Evolutionary conservation across 2,888 invertebrate species (phyloP), one percentile per base, ranked within the genome.

Genomic region (Agrochola circellaris): DNA sequence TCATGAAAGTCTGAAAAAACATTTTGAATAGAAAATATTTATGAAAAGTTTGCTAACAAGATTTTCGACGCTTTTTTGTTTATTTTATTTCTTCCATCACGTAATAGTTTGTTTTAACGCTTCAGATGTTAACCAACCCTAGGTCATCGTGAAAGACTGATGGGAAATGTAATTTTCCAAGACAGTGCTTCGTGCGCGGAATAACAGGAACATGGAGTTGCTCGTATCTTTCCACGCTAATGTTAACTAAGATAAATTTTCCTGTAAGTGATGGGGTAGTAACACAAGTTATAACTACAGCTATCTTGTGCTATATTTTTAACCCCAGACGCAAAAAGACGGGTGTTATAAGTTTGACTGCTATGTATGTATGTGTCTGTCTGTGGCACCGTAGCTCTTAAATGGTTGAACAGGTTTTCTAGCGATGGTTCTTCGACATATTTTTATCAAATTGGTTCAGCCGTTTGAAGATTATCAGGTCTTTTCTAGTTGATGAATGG

Each of bases 91-190:
- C 11, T 54, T 58, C n/a, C 23, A 34, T 48, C 54, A 58, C 48
- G 42, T 60, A 42, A 82, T 61, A 56, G 64, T 73, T 73, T 65
- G 26, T 64, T 65, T 69, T 26, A 68, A 54, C 66, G 69, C 58
- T 51, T 77, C 30, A 17, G 23, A 69, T 38, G 65, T 45, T 66
- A 34, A 26, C 61, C 26, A 67, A 61, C 51, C 7, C 23, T 13
- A n/a, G 20, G 38, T n/a, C 71, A 71, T n/a, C n/a, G n/a, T 60
- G 64, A 68, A 64, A 78, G 54, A 82, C 82, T 78, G 73, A 68
- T 82, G 78, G 8, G 58, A 60, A 67, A 56, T 51, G 45, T 77
- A 67, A 73, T 83, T 75, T 79, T 66, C 11, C n/a, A 71, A 65
- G 42, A 74, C 61, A 72, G 54, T 65, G 68, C 54, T 65, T 34